A percentile compares a stretch with the other conserved stretches of the same genome.
phyloP scores from a whole-genome alignment of 2,888 invertebrate species.

The Ariolimax columbianus region DNA sequence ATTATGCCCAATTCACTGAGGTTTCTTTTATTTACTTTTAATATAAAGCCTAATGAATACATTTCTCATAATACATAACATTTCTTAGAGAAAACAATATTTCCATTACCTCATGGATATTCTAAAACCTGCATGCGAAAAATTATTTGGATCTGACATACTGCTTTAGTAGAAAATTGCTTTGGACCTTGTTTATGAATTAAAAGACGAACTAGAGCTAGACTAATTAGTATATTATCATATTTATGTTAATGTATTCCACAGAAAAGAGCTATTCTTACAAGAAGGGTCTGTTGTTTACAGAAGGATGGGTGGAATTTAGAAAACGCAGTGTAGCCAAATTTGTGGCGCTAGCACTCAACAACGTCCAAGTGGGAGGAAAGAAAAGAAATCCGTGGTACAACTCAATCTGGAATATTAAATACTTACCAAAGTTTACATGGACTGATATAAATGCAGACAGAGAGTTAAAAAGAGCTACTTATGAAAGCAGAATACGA shows the following conservation, averaged over 20 bases:
- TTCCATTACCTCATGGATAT: too few relatives aligned
- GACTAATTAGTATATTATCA: too few relatives aligned
- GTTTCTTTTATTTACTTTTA: too few relatives aligned
- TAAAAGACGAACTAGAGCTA: too few relatives aligned
- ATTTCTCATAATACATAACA: too few relatives aligned
- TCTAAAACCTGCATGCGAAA: too few relatives aligned
- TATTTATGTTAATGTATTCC: constrained; percentile 50
- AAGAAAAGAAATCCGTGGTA: constrained; percentile 90
- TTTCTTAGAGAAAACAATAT: too few relatives aligned
- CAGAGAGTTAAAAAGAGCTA: constrained; percentile 93
- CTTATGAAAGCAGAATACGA: constrained; percentile 89
- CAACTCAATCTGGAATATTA: constrained; percentile 96
- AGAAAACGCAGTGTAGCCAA: constrained; percentile 92
- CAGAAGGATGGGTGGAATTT: constrained; percentile 97
- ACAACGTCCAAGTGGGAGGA: constrained; percentile 84
- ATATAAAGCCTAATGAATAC: too few relatives aligned
- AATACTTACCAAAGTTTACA: constrained; percentile 94
- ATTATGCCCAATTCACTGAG: too few relatives aligned
- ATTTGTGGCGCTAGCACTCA: constrained; percentile 88
- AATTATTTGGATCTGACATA: too few relatives aligned
- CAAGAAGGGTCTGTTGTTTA: constrained; percentile 71
- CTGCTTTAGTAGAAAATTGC: too few relatives aligned
- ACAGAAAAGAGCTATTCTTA: constrained; percentile 63
- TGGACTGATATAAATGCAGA: constrained; percentile 97
- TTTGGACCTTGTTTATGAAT: too few relatives aligned